Conservation (phyloP, 2,113 vertebrate genomes). For the Chaetodon auriga region DNA sequence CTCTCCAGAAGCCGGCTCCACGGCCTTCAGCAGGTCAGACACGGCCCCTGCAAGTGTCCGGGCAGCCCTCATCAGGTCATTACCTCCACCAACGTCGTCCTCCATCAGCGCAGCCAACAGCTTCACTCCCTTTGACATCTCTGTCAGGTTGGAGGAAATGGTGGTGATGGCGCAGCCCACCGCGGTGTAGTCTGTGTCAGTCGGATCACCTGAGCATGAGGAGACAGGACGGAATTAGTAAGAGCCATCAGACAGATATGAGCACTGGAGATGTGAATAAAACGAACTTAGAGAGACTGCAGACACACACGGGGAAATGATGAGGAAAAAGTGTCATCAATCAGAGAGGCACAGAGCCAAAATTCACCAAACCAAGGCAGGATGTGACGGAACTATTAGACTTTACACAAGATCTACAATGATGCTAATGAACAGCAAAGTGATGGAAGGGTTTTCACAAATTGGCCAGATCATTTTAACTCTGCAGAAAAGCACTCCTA, state of each 20-base stretch:
- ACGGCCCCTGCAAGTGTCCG: slow-evolving; percentile 94
- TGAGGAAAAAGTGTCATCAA: not conserved
- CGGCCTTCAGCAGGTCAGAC: slow-evolving; percentile 95
- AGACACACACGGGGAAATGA: not conserved
- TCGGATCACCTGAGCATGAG: slow-evolving; percentile 90
- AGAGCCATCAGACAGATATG: not conserved
- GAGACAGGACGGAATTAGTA: not conserved
- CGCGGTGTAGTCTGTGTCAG: slow-evolving; percentile 97
- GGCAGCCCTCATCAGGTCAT: slow-evolving; percentile 94
- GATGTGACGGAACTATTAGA: slow-evolving; percentile 26
- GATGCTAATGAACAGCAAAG: slow-evolving; percentile 48
- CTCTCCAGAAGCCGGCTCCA: slow-evolving; percentile 96
- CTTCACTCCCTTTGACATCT: slow-evolving; percentile 99
- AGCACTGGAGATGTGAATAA: not conserved
- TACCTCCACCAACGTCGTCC: slow-evolving; percentile 94
- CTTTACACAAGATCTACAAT: slow-evolving; percentile 18
- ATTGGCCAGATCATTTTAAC: slow-evolving; percentile 55
- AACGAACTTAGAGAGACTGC: slow-evolving; percentile 3
- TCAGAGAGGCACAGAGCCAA: slow-evolving; percentile 4
- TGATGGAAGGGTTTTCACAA: slow-evolving; percentile 29
- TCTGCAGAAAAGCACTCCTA: not conserved
- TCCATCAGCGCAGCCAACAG: slow-evolving; percentile 97
- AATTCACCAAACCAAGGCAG: slow-evolving; percentile 49
- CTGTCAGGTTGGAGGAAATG: slow-evolving; percentile 98
- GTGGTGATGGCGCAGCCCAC: slow-evolving; percentile 99